Percentiles rank a stretch among this genome's conserved stretches.
phyloP scores from a whole-genome alignment of 2,113 vertebrate species.

The Lepidothrix coronata region DNA sequence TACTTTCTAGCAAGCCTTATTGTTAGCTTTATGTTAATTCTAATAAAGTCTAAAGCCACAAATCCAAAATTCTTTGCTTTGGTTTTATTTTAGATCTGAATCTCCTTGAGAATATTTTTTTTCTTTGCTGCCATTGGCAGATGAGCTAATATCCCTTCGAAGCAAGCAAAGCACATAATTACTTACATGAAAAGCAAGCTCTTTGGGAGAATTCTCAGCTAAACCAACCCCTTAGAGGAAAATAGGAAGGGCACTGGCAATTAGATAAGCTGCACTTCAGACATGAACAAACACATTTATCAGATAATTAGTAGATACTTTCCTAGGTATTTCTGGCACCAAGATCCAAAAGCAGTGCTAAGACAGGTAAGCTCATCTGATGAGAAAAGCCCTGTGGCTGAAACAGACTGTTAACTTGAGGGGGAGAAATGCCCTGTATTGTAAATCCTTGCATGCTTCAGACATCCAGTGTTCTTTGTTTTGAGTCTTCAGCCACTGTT shows the following conservation, averaged over 20 bases:
- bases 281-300: conserved; percentile 88
- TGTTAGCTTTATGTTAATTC: conserved; percentile 9
- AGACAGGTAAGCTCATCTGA: conserved; percentile 75
- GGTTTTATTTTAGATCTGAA: conserved; percentile 39
- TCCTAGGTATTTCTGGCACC: conserved; percentile 84
- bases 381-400: conserved; percentile 73
- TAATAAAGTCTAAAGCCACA: not conserved
- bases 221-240: conserved; percentile 75
- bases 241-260: conserved; percentile 77
- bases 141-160: conserved; percentile 68
- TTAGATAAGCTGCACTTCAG: conserved; percentile 82
- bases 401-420: conserved; percentile 66
- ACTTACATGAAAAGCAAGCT: conserved; percentile 84
- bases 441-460: not conserved
- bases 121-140: conserved; percentile 45
- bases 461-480: not conserved
- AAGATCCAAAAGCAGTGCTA: conserved; percentile 69
- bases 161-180: conserved; percentile 87
- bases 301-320: conserved; percentile 89
- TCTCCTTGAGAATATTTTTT: not conserved
- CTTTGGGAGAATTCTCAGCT: conserved; percentile 82
- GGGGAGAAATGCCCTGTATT: not conserved
- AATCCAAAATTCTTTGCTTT: conserved; percentile 30
- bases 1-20: conserved; percentile 21
- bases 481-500: not conserved